Evolutionary conservation across 2,113 vertebrate genomes (phyloP), one percentile per base, ranked within the genome.

Genomic region (Laterallus jamaicensis): DNA sequence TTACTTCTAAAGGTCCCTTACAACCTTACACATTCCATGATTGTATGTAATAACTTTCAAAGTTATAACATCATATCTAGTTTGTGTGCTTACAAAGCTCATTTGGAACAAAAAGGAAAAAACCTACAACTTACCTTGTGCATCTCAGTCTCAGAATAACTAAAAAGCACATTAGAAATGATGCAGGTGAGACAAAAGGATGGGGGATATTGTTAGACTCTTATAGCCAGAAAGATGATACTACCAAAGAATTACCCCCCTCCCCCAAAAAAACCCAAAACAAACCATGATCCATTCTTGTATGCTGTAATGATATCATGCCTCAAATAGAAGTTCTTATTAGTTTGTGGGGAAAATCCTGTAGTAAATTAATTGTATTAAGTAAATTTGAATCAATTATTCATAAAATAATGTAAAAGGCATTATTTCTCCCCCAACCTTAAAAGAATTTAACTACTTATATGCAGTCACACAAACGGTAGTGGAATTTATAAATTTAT

Each of bases 381-480:
- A 42, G 11, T 11, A 59, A 50, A 81, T 56, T 47, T 85, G 12
- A 70, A 52, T 56, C 44, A n/a, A 62, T 19, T 56, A 0, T 63
- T 71, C 9, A 69, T 62, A 66, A 73, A 69, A 31, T 28, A 67
- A 8, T n/a, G 55, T 50, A 16, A 71, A 70, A 5, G 50, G 1
- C 6, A 0, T 56, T 42, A 17, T 66, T 7, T 31, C 1, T 9
- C 16, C 1, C 20, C 6, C 26, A 14, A 15, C 28, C 9, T 29
- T 58, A 1, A 74, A 56, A 54, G 8, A 67, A 5, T 49, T 77
- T 49, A 47, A 32, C 5, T 35, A 44, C 15, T 11, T 71, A 4
- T 16, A 22, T 56, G 5, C 14, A 87, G 32, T 71, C 17, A 32
- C 6, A 17, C 2, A 80, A 86, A 31, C 19, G 15, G 2, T 2